Base-by-base conservation (phyloP, 2,888 invertebrate genomes). In the Bombylius discolor region DNA sequence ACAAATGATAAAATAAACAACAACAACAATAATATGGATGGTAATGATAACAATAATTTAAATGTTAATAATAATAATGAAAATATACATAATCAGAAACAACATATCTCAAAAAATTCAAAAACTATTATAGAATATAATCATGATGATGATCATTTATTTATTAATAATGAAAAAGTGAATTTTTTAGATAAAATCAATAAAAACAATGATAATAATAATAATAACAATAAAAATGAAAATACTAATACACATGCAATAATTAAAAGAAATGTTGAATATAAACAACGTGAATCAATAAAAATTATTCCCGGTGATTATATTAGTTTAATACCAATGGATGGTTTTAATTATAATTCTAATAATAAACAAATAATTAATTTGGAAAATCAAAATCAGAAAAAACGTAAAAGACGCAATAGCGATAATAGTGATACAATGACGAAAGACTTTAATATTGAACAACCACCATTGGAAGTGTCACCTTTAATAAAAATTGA, bases 291-390 rank as follows among this genome's bases (percentile, higher is more conserved):
- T 3, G 63, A 64, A 55, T 57, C 61, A 6, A 64, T 64, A 12
- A 64, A 65, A 58, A 64, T 65, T 36, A 60, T 62, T 5, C 63
- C 64, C 6, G 63, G 61, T 8, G 64, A 66, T 61, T 66, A 66
- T 56, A 61, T 64, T 56, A 66, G 61, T 48, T 59, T 60, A 39
- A 60, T 61, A 14, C 60, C 61, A 5, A 23, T 23, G 23, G 58
- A 60, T 42, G 23, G 23, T 23, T 23, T 23, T 2, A 23, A 2
- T 23, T 56, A 49, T 11, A 55, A 42, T 45, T 34, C 46, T 12
- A 55, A 56, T 50, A 52, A 57, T 53, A 45, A 50, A 49, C 45
- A 62, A 61, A 44, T 60, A 60, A 5, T 46, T 56, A 23, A 23
- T 23, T 23, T 23, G 23, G 23, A 54, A 45, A 59, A 58, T 48